A percentile compares a stretch with the other conserved stretches of the same genome.
phyloP scores from a whole-genome alignment of 2,113 vertebrate genomes.

The Esox niger region DNA sequence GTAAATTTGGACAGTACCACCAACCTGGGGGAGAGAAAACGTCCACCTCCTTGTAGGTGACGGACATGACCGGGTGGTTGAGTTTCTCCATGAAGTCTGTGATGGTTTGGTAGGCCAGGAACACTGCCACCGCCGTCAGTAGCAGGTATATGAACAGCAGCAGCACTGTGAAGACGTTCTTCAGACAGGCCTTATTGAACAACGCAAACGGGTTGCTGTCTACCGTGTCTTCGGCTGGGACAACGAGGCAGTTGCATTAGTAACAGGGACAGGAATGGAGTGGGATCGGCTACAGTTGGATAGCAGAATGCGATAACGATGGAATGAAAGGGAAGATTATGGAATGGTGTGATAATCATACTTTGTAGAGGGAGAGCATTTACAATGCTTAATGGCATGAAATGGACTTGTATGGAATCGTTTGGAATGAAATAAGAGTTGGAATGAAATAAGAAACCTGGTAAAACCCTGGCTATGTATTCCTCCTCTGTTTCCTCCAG shows the following conservation, averaged over 20 bases:
- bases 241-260: background rate
- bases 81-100: conserved; percentile 90
- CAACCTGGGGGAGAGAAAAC: conserved; percentile 87
- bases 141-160: conserved; percentile 92
- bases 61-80: conserved; percentile 94
- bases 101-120: conserved; percentile 96
- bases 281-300: too few species aligned
- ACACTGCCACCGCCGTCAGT: conserved; percentile 87
- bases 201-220: conserved; percentile 62
- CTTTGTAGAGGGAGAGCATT: too few species aligned
- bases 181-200: conserved; percentile 89
- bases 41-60: conserved; percentile 92
- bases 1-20: conserved; percentile 12
- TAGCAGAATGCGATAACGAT: too few species aligned
- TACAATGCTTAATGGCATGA: too few species aligned
- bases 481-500: conserved; percentile 57
- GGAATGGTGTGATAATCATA: too few species aligned
- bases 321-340: too few species aligned
- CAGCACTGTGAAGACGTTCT: conserved; percentile 88
- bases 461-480: conserved; percentile 49
- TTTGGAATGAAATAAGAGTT: too few species aligned
- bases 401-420: background rate
- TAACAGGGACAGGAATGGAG: too few species aligned
- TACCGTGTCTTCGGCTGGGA: conserved; percentile 69
- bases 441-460: conserved; percentile 62